Conservation (phyloP, 2,113 vertebrate species). For the Ctenomys sociabilis region DNA sequence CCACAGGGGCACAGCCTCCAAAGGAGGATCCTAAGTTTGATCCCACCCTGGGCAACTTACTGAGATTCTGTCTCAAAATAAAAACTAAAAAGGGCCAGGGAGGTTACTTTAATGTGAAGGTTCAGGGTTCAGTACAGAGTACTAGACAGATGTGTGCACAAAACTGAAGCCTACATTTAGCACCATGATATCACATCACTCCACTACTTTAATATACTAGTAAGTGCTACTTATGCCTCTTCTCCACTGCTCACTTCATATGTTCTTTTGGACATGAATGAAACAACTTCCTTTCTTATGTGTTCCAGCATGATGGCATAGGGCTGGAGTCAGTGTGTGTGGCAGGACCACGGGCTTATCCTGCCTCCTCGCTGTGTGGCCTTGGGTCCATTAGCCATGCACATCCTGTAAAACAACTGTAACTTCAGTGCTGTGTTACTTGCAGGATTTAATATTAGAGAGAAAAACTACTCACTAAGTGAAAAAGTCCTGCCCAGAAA, state of each 20-base stretch:
- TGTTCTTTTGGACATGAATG: neutral
- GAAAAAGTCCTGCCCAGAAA: neutral
- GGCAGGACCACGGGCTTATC: neutral
- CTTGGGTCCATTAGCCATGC: neutral
- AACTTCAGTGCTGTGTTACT: neutral
- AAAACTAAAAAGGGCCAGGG: neutral
- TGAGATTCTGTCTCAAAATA: neutral
- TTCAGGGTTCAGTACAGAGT: neutral
- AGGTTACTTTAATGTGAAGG: neutral
- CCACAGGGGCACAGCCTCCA: neutral
- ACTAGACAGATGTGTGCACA: neutral
- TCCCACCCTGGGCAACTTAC: neutral
- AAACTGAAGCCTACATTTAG: neutral
- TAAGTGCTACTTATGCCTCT: too few relatives aligned
- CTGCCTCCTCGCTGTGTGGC: neutral
- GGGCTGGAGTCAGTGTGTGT: neutral
- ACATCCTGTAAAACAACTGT: neutral
- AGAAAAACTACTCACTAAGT: neutral
- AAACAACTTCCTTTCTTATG: neutral
- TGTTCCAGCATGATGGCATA: rapidly evolving
- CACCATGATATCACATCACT: neutral
- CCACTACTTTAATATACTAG: neutral
- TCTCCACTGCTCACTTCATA: too few relatives aligned
- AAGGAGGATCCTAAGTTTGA: neutral
- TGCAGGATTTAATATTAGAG: neutral